Percentiles rank a stretch among this genome's conserved stretches.
phyloP scores from a whole-genome alignment of 2,888 invertebrate species.

The Drosophila cognata region DNA sequence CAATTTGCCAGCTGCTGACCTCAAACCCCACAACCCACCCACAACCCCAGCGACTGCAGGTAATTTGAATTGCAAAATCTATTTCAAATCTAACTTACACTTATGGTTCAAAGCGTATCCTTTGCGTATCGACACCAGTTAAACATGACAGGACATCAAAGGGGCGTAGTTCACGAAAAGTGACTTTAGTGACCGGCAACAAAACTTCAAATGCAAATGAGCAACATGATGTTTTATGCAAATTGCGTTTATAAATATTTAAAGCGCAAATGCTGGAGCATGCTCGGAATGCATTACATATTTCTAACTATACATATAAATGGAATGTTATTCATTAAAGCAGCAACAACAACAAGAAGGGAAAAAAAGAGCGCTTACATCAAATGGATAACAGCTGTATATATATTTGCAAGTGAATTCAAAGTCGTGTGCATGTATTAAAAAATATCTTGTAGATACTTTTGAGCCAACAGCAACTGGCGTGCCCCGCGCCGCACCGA shows the following conservation, averaged over 20 bases:
- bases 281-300: slow-evolving; percentile 63
- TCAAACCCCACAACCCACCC: background rate
- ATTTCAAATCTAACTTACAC: slow-evolving; percentile 27
- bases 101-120: slow-evolving; percentile 2
- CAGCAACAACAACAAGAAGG: slow-evolving; percentile 49
- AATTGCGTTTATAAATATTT: slow-evolving; percentile 62
- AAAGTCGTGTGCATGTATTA: slow-evolving; percentile 75
- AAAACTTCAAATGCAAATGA: slow-evolving; percentile 62
- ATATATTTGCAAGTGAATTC: slow-evolving; percentile 33
- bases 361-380: slow-evolving; percentile 39
- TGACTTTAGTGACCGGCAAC: slow-evolving; percentile 24
- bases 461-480: slow-evolving; percentile 38
- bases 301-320: slow-evolving; percentile 24
- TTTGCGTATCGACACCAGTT: slow-evolving; percentile 51
- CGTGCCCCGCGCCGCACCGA: background rate
- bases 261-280: slow-evolving; percentile 39
- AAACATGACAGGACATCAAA: slow-evolving; percentile 70
- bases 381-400: slow-evolving; percentile 53
- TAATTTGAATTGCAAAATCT: slow-evolving; percentile 73
- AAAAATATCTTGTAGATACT: slow-evolving; percentile 81
- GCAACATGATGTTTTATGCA: slow-evolving; percentile 24
- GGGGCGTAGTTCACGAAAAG: slow-evolving; percentile 66
- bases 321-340: slow-evolving; percentile 72
- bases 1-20: slow-evolving; percentile 12
- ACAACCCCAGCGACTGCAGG: background rate